Conservation (phyloP, 2,888 invertebrate genomes). For the Philereme vetulata region DNA sequence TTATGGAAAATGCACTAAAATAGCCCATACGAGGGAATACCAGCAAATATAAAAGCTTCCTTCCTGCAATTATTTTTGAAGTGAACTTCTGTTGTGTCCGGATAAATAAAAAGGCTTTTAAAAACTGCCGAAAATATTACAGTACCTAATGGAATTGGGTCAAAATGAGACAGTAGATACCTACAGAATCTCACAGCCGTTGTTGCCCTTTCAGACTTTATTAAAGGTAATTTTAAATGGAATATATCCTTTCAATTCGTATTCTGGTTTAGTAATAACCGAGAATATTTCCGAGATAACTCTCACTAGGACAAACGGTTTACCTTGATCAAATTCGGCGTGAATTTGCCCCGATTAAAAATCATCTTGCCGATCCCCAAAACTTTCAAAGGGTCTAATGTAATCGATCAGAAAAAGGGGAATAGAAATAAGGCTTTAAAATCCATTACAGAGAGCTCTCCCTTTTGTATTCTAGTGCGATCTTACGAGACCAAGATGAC, state of each 20-base stretch:
- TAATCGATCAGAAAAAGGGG: conserved; percentile 57
- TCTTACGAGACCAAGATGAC: conserved; percentile 43
- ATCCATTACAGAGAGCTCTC: conserved; percentile 53
- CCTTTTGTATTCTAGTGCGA: conserved; percentile 50
- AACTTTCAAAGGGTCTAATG: conserved; percentile 37
- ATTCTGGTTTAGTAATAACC: not conserved
- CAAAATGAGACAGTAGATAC: too few species aligned
- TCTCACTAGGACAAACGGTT: conserved; percentile 10
- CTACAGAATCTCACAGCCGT: too few species aligned
- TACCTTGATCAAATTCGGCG: conserved; percentile 22
- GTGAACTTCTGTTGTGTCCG: too few species aligned
- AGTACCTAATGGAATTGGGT: too few species aligned
- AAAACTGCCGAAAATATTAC: too few species aligned
- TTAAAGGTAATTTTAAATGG: not conserved
- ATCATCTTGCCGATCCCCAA: conserved; percentile 34
- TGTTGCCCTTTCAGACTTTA: conserved; percentile 3
- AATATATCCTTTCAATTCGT: not conserved
- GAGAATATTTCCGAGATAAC: not conserved
- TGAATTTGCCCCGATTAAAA: conserved; percentile 36
- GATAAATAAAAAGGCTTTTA: too few species aligned
- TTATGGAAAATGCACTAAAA: conserved; percentile 56
- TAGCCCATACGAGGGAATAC: conserved; percentile 42
- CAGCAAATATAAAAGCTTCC: conserved; percentile 44
- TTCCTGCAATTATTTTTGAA: conserved; percentile 41
- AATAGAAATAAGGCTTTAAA: conserved; percentile 56